Base-by-base conservation (phyloP, 1,140 invertebrate genomes). In the Solenopsis fugax region DNA sequence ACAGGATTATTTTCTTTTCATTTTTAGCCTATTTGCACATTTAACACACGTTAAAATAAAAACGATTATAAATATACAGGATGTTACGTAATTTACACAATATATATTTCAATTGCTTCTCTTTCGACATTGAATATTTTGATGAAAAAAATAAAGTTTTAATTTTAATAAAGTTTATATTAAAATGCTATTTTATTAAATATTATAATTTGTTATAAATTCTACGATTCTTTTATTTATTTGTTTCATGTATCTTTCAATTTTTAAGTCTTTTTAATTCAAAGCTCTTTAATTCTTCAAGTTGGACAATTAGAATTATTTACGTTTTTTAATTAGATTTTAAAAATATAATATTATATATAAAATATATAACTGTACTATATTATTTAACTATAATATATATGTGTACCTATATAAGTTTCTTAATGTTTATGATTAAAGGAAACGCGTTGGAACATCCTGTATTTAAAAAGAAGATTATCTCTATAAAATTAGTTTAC, bases 401-500 rank as follows among this genome's bases (percentile, higher is more conserved):
- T n/a, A n/a, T n/a, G n/a, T 37, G 37, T 37, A 5, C 5, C 2
- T 37, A 5, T 37, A 37, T 48, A 24, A 9, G 10, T 10, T 52
- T 48, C 6, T 62, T 37, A 54, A n/a, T 73, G 9, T 56, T 24
- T 41, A n/a, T 3, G 18, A 56, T 24, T 21, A 16, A 56, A 4
- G 48, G 6, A 71, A 77, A 77, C 1, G 4, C 5, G 0, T 24
- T 76, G 0, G 7, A 67, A 80, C 29, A 52, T 80, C 13, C 60
- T 67, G 24, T 29, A 41, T 50, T 21, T 56, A 34, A 37, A 41
- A 13, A 67, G 54, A 6, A 6, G 1, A 48, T n/a, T 16, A n/a
- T 54, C 50, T 75, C 0, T 56, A 58, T 58, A 81, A 71, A 81
- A 71, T 71, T 6, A 45, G 0, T 21, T 48, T n/a, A 54, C 6